phyloP scores from a whole-genome alignment of 2,888 invertebrate genomes.

The Therioaphis trifolii region DNA sequence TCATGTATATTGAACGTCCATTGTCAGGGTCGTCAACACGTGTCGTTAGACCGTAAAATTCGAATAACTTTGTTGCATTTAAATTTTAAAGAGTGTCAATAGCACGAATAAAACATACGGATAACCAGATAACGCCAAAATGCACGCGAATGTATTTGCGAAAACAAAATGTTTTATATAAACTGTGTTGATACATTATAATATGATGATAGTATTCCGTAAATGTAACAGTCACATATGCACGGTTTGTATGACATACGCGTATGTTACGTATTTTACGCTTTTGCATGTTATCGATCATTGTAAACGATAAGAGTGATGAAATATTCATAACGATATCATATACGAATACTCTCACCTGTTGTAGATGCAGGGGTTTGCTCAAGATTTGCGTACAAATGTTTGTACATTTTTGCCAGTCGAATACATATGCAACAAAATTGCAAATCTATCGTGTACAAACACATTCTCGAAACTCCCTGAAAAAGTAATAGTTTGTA shows the following conservation, averaged over 20 bases:
- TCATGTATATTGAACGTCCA: no score
- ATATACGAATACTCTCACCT: not conserved
- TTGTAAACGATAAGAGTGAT: not conserved
- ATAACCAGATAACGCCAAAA: no score
- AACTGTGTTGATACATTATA: no score
- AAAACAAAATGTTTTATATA: no score
- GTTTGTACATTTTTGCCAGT: slow-evolving; percentile 15
- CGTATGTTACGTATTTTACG: not conserved
- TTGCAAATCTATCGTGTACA: slow-evolving; percentile 46
- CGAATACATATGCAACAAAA: slow-evolving; percentile 40
- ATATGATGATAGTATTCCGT: no score
- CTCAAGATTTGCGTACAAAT: not conserved
- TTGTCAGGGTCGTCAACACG: no score
- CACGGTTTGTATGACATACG: not conserved
- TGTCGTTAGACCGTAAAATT: no score
- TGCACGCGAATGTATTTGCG: no score
- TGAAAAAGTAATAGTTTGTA: not conserved
- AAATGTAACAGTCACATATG: not conserved
- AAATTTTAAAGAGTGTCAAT: no score
- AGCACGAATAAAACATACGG: no score
- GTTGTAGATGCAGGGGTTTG: not conserved
- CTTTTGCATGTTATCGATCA: not conserved
- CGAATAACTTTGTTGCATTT: no score
- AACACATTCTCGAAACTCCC: slow-evolving; percentile 36
- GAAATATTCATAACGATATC: not conserved